Base-by-base conservation (phyloP, 2,113 vertebrate species). In the Ciconia stormi region DNA sequence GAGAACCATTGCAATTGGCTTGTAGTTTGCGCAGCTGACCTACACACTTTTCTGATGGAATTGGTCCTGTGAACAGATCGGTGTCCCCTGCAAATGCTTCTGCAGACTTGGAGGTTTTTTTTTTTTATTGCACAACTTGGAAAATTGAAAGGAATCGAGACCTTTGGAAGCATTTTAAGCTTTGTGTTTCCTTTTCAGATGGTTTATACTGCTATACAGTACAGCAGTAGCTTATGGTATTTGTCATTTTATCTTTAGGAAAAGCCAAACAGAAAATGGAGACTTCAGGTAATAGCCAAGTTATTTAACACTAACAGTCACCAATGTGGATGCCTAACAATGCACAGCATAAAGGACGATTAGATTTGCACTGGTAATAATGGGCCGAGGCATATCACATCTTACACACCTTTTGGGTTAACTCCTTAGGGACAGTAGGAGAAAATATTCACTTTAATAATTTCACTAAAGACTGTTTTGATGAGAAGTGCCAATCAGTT, bases 191-290 rank as follows among this genome's bases (percentile, higher is more conserved):
- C 22, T 96, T 91, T 93, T 69, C 79, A 84, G 56, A 58, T 88
- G 52, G 46, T 56, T 93, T 93, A 5, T 59, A 34, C 26, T 36
- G 26, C 30, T 79, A 9, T 21, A 11, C 22, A 92, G 23, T 52
- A n/a, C 21, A 29, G 32, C 30, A 56, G 34, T 81, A 80, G 55
- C 90, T 98, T 82, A 97, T 34, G 26, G 20, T 90, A 34, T 97
- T 94, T 96, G 88, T 95, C 70, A 88, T 95, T 92, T 96, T 97
- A 63, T 95, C 89, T 96, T 92, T 97, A 98, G 98, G 96, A 89
- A 94, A 94, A 86, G 72, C 49, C 91, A 95, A 90, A 93, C 94
- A 95, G 91, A 89, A 90, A 97, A 97, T 90, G 98, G 93, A 95
- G 85, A 95, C 42, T 38, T 96, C 88, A 98, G 98, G 98, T 98